phyloP scores from a whole-genome alignment of 2,888 invertebrate species.

The Altica lythri region DNA sequence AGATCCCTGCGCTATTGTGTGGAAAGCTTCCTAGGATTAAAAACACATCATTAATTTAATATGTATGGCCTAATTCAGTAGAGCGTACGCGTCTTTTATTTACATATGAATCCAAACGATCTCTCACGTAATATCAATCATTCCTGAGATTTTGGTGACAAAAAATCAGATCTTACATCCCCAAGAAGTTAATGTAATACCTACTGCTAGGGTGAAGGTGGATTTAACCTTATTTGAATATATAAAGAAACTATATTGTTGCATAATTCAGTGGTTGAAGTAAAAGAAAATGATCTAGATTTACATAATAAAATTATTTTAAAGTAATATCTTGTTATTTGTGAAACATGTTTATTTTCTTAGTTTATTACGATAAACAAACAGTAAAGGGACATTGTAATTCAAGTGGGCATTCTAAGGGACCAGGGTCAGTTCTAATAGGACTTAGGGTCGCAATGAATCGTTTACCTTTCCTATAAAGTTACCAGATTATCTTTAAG shows the following conservation, averaged over 20 bases:
- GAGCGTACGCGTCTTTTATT: constrained; percentile 42
- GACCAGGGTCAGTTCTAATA: constrained; percentile 19
- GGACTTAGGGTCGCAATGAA: constrained; percentile 20
- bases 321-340: too few relatives aligned
- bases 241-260: too few relatives aligned
- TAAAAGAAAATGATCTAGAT: too few relatives aligned
- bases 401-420: constrained; percentile 13
- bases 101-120: constrained; percentile 44
- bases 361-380: too few relatives aligned
- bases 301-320: too few relatives aligned
- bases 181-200: not conserved
- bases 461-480: constrained; percentile 41
- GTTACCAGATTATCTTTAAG: constrained; percentile 46
- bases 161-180: constrained; percentile 15
- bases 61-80: constrained; percentile 39
- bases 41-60: constrained; percentile 43
- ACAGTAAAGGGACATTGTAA: constrained; percentile 5
- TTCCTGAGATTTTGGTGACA: constrained; percentile 21
- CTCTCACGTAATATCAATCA: constrained; percentile 32
- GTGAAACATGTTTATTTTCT: too few relatives aligned
- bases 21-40: constrained; percentile 36
- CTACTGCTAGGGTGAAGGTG: constrained; percentile 2
- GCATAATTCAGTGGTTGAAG: too few relatives aligned
- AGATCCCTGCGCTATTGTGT: constrained; percentile 35
- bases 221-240: too few relatives aligned